A percentile compares a stretch with the other conserved stretches of the same genome.
These are phyloP conservation scores for Coronaproctus castanopsis DNA, from an alignment of 2,888 invertebrate genomes.

Conservation along the genomic window DNA sequence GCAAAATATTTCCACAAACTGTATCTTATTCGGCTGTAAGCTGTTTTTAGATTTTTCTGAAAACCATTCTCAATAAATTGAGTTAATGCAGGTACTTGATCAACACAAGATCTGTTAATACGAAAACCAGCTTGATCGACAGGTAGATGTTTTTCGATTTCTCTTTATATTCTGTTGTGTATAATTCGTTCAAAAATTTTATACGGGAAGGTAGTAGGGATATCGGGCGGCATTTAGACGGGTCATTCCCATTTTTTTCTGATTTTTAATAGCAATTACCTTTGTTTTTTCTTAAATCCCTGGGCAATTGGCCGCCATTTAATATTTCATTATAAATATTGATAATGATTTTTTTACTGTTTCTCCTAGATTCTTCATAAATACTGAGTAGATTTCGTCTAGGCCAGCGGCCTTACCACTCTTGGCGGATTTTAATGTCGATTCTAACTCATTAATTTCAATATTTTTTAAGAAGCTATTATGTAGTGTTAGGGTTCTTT, in stretches of 20 bases:
- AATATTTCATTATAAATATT: neutral
- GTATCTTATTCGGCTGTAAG: neutral
- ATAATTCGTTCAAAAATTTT: neutral
- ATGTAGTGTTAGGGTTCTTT: neutral
- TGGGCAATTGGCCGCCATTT: neutral
- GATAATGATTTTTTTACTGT: neutral
- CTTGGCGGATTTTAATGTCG: neutral
- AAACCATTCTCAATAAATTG: neutral
- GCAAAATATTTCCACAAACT: neutral
- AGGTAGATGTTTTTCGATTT: neutral
- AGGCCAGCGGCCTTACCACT: neutral
- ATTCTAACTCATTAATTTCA: neutral
- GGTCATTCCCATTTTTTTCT: neutral
- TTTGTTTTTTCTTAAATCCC: neutral
- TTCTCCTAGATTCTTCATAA: neutral
- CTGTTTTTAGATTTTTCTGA: neutral
- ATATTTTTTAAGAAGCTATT: neutral
- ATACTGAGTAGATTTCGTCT: neutral
- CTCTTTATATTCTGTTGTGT: neutral
- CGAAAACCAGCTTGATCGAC: neutral
- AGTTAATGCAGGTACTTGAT: no score
- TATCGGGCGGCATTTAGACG: neutral
- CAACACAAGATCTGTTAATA: neutral
- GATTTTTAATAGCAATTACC: neutral
- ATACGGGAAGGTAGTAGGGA: neutral